Base-by-base conservation (phyloP, 2,113 vertebrate species). In the Pipra filicauda region DNA sequence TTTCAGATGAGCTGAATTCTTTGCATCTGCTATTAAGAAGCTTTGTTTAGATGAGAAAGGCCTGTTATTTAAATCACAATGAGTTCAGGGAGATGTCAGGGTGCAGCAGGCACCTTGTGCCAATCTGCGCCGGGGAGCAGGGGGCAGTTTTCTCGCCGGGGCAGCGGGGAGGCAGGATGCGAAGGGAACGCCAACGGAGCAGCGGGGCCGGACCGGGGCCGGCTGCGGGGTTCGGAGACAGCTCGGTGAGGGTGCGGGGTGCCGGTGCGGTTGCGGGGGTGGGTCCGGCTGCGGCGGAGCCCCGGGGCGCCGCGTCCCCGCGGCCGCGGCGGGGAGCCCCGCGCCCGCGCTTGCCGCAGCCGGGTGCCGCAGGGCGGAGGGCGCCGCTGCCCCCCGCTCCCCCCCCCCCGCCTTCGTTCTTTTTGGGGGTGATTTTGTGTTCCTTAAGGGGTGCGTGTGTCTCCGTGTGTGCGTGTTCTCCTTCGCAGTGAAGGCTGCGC, bases 1-100 rank as follows among this genome's bases (percentile, higher is more conserved):
- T 97, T 97, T 95, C 96, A 93, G 95, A 92, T 93, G 93, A 96
- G 96, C 89, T 57, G 96, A 95, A 96, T 97, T 96, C 97, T 89
- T 95, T 94, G 95, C 95, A 93, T 93, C 91, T 93, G 95, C 96
- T 94, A 96, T 97, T 95, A 86, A 95, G 90, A 73, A 27, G 94
- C 95, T 96, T 97, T 96, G 96, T 96, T 93, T 81, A 59, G 84
- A 75, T 55, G 92, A 96, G 93, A 91, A 96, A 97, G 92, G 94
- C 67, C 92, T 61, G 89, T 92, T 95, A 94, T 97, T 97, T 93
- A 87, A 96, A 96, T 95, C 76, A 96, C 97, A 95, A 97, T 93
- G 93, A 96, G 94, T 94, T 90, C 93, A 84, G 94, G 89, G 89
- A 83, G 95, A 91, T 95, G 85, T 93, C 91, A 93, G 97, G 92